Evolutionary conservation across 1,140 invertebrate species (phyloP).

Genomic region (Meloidogyne floridensis): DNA sequence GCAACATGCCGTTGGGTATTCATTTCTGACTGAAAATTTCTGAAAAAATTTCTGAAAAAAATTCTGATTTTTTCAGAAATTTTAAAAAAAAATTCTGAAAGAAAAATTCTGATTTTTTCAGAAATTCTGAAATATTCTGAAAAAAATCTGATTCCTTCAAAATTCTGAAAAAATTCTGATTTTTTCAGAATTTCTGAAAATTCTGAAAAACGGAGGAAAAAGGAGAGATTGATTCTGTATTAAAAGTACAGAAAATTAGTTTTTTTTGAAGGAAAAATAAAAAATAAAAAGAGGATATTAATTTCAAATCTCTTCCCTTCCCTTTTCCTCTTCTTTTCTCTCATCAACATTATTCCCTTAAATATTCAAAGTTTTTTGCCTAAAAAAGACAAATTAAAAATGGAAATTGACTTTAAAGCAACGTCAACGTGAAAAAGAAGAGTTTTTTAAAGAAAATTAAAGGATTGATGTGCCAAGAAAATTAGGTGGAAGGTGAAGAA

Average conservation of each 20-base stretch:
- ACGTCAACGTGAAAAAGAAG: conserved; percentile 16
- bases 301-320: not conserved
- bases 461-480: not conserved
- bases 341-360: not conserved
- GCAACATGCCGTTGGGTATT: not conserved
- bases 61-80: not conserved
- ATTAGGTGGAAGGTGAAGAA: not conserved
- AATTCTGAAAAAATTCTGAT: not conserved
- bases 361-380: not conserved
- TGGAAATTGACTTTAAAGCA: conserved; percentile 24
- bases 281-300: not conserved
- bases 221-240: not conserved
- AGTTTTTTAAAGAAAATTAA: not conserved
- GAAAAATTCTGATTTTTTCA: not conserved
- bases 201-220: too few relatives aligned
- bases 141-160: too few relatives aligned
- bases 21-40: not conserved
- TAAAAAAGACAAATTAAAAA: conserved; percentile 21
- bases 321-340: not conserved
- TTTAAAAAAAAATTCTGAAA: not conserved
- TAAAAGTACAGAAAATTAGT: conserved; percentile 13
- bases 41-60: not conserved
- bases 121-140: too few relatives aligned
- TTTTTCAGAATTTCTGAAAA: not conserved
- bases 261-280: not conserved